A percentile compares a stretch with the other conserved stretches of the same genome.
phyloP scores from a whole-genome alignment of 2,888 invertebrate species.

The Aphidius colemani region DNA sequence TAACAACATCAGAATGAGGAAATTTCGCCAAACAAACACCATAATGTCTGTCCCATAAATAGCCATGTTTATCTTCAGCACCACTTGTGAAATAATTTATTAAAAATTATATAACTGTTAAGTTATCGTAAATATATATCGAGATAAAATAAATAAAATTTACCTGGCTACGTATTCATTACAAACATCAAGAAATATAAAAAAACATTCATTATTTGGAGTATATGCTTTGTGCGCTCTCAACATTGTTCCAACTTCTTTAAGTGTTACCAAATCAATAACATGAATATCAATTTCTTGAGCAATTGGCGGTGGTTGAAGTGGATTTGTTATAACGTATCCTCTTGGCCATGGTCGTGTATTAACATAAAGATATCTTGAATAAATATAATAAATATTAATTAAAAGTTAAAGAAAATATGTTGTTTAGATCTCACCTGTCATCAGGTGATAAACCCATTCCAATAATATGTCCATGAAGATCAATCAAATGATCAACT shows the following conservation, averaged over 20 bases:
- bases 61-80: constrained; percentile 81
- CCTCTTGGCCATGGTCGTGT: constrained; percentile 81
- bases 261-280: constrained; percentile 77
- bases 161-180: constrained; percentile 84
- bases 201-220: constrained; percentile 83
- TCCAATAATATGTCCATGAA: constrained; percentile 86
- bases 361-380: constrained; percentile 79
- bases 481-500: constrained; percentile 79
- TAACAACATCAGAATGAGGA: constrained; percentile 80
- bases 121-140: not conserved
- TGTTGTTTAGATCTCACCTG: constrained; percentile 43
- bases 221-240: constrained; percentile 82
- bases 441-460: constrained; percentile 86
- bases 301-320: constrained; percentile 82
- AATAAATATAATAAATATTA: constrained; percentile 16
- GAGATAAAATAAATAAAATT: constrained; percentile 31
- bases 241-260: constrained; percentile 78
- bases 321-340: constrained; percentile 74
- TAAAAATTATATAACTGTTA: not conserved
- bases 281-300: constrained; percentile 88
- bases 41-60: constrained; percentile 85
- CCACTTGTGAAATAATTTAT: constrained; percentile 64
- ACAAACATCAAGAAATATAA: constrained; percentile 83
- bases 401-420: constrained; percentile 20
- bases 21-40: constrained; percentile 76